These are phyloP conservation scores for Eupelmus urozonus DNA, from an alignment of 2,888 invertebrate genomes.

Conservation along the genomic window DNA sequence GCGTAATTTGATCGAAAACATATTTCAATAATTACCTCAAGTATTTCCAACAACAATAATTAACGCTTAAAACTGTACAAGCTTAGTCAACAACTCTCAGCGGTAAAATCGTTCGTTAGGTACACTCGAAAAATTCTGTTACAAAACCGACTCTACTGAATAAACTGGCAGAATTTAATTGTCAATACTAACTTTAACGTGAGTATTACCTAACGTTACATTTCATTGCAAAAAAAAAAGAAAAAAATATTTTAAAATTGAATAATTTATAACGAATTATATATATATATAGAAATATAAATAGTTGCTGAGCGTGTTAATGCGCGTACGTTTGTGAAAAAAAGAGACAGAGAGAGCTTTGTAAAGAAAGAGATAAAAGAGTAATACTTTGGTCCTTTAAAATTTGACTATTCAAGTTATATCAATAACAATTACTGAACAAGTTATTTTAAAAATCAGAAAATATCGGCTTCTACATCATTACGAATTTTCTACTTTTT, in stretches of 20 bases:
- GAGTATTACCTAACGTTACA: conserved; percentile 64
- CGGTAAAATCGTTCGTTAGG: conserved; percentile 74
- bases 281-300: conserved; percentile 57
- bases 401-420: conserved; percentile 56
- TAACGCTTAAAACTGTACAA: conserved; percentile 73
- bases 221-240: conserved; percentile 67
- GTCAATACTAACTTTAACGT: conserved; percentile 34
- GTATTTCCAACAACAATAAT: conserved; percentile 68
- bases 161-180: conserved; percentile 46
- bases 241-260: conserved; percentile 71
- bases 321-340: conserved; percentile 58
- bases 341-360: conserved; percentile 47
- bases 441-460: conserved; percentile 55
- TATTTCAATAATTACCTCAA: conserved; percentile 58
- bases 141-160: conserved; percentile 25
- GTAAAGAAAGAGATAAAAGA: conserved; percentile 58
- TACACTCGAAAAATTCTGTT: conserved; percentile 62
- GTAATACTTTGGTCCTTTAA: conserved; percentile 58
- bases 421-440: conserved; percentile 53
- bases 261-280: conserved; percentile 70
- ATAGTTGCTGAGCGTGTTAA: conserved; percentile 60
- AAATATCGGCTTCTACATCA: conserved; percentile 56
- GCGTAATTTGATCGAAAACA: conserved; percentile 57
- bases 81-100: conserved; percentile 73
- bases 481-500: conserved; percentile 34